Base-by-base conservation (phyloP, 2,797 vertebrate genomes). In the Silurus aristotelis region DNA sequence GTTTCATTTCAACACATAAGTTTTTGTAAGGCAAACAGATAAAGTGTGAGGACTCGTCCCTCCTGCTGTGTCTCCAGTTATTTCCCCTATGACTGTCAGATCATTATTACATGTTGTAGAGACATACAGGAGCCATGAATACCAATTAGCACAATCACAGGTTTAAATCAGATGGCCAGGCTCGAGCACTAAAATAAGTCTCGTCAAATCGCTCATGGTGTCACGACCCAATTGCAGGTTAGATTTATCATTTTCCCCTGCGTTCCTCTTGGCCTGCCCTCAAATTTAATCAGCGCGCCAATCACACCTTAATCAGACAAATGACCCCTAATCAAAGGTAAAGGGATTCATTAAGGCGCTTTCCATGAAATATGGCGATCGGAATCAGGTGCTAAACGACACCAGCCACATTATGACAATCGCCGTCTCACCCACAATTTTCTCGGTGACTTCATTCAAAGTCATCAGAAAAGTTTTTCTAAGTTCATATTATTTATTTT, bases 91-190 rank as follows among this genome's bases (percentile, higher is more conserved):
- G 90, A 89, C 77, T 87, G 82, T 88, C 83, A 90, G 83, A 87
- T 88, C 83, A 86, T 89, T 90, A 88, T 89, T 84, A 87, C 86
- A 87, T 87, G 86, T 84, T 88, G 79, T 87, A 84, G 87, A 86
- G 83, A 87, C 86, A 86, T 82, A 85, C 72, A 58, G 83, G 90
- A 92, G 89, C 91, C 92, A 92, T 93, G 92, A 94, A 94, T 94
- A 94, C 92, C 92, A 94, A 95, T 95, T 93, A 94, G 92, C 91
- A 85, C 89, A 93, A 92, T 93, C 91, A 91, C 92, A 92, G 93
- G 90, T 93, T 92, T 90, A 86, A 93, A 92, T 94, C 92, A 89
- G 91, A 92, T 92, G 87, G 78, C 67, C 67, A 79, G 83, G 67
- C 84, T 76, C 25, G 25, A 25, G 81, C 52, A n/a, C 58, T 64